Evolutionary conservation across 2,797 vertebrate genomes (phyloP).

Genomic region (Sebastes minor): DNA sequence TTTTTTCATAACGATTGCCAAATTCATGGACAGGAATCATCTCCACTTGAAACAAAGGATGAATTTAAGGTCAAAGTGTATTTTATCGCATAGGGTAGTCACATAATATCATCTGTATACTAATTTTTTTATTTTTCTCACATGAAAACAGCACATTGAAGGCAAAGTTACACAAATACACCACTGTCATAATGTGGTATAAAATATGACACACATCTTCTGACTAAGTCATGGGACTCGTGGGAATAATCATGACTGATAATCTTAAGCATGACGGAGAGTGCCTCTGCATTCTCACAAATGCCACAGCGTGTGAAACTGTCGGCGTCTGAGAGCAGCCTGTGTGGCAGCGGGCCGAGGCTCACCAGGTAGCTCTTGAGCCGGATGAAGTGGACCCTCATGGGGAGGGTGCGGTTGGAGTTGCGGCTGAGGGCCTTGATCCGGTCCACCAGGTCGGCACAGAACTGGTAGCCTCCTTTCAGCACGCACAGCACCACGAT

Average conservation of each 20-base stretch:
- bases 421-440: slow-evolving; percentile 90
- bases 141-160: slow-evolving; percentile 2
- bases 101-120: neutral
- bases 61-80: neutral
- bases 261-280: neutral
- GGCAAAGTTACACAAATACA: slow-evolving; percentile 30
- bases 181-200: neutral
- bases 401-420: slow-evolving; percentile 88
- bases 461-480: slow-evolving; percentile 94
- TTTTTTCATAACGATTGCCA: neutral
- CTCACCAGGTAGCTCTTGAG: slow-evolving; percentile 92
- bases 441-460: slow-evolving; percentile 88
- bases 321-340: neutral
- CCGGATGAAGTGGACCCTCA: slow-evolving; percentile 94
- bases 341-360: neutral
- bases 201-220: slow-evolving; percentile 9
- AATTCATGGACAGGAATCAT: neutral
- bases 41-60: neutral
- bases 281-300: neutral
- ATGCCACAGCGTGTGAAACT: neutral
- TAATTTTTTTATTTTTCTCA: neutral
- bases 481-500: slow-evolving; percentile 91
- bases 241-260: neutral
- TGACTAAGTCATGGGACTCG: neutral
- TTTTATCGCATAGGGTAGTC: neutral